These are phyloP conservation scores for Eupithecia subfuscata DNA, from an alignment of 2,888 invertebrate genomes.

Conservation along the genomic window DNA sequence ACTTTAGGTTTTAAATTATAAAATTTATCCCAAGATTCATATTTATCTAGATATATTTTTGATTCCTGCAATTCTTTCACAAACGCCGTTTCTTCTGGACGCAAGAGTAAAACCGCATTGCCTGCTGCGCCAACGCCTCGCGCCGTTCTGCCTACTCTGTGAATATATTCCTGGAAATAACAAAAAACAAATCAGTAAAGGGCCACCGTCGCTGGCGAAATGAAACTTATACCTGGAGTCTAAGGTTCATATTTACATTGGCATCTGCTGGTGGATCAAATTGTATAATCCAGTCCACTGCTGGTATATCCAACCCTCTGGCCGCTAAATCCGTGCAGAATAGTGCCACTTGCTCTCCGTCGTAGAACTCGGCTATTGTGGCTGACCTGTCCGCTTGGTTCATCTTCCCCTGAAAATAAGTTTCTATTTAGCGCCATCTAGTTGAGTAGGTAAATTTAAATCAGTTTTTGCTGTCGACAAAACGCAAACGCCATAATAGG, in stretches of 20 bases:
- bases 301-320: slow-evolving; percentile 97
- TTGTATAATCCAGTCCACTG: slow-evolving; percentile 99
- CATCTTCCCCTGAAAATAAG: slow-evolving; percentile 95
- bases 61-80: slow-evolving; percentile 95
- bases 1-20: slow-evolving; percentile 74
- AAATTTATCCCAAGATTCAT: slow-evolving; percentile 72
- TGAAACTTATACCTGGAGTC: slow-evolving; percentile 37
- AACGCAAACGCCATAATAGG: not conserved
- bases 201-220: not conserved
- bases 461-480: not conserved
- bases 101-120: slow-evolving; percentile 94
- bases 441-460: not conserved
- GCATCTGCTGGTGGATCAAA: slow-evolving; percentile 99
- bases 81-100: slow-evolving; percentile 97
- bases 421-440: not conserved
- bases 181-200: not conserved
- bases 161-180: slow-evolving; percentile 95
- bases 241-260: slow-evolving; percentile 85
- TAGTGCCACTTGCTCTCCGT: slow-evolving; percentile 93
- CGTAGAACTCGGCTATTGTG: slow-evolving; percentile 98
- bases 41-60: slow-evolving; percentile 97
- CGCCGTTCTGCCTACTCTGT: slow-evolving; percentile 98
- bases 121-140: slow-evolving; percentile 96
- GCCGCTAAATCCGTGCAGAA: slow-evolving; percentile 99
- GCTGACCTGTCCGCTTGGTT: slow-evolving; percentile 97